Evolutionary conservation across 2,113 vertebrate species (phyloP), one percentile per base, ranked within the genome.

Genomic region (Saguinus midas): DNA sequence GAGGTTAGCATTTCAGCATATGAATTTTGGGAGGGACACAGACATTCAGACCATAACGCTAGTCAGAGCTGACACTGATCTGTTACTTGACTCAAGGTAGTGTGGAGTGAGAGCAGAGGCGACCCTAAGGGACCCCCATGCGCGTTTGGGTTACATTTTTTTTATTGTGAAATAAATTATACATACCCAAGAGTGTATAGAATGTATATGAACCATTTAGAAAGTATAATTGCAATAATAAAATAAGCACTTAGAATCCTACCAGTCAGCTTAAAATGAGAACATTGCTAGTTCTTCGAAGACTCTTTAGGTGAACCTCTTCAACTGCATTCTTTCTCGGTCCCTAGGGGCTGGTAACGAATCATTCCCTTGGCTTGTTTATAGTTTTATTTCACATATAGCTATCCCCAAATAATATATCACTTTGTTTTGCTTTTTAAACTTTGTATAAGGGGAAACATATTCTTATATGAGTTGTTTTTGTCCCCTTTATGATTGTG

Each of bases 111-210:
- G 45, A 82, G 13, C 75, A 78, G 68, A 32, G 10, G 20, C 10
- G 55, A 32, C 25, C 40, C 68, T 20, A n/a, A 43, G 48, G 70
- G 1, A 5, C 16, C 43, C 40, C 17, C 16, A 0, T 10, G 35
- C 29, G 50, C 23, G 45, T 68, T 88, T 35, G 55, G 29, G 79
- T 82, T 79, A 73, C 25, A 43, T 86, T 78, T 40, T 78, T 55
- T 43, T 84, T 50, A 76, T 32, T 58, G 1, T 93, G 37, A 88
- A 95, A 95, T 66, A 89, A 86, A 89, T 85, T 86, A 75, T 79
- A 52, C 35, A 45, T 40, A 94, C 35, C 35, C 45, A 64, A 23
- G 6, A 10, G n/a, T 82, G 5, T 27, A 13, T 43, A 10, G n/a
- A 79, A 73, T 73, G n/a, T 75, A 90, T 57, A 66, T 3, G 14